Evolutionary conservation across 2,888 invertebrate genomes (phyloP), one percentile per base, ranked within the genome.

Genomic region (Malthinus seriepunctatus): DNA sequence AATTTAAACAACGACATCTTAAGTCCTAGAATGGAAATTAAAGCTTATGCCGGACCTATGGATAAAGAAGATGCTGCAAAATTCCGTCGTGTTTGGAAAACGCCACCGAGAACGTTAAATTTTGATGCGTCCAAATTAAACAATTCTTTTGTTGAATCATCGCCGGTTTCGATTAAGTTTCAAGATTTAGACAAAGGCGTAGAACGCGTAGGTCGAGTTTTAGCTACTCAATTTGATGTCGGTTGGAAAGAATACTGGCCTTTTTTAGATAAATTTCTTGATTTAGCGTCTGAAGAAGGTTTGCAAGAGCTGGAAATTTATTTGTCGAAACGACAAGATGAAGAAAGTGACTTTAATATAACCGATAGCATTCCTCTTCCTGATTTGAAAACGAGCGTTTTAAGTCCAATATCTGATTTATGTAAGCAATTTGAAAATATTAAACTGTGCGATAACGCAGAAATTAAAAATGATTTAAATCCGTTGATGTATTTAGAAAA

Each of bases 181-280:
- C 73, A 84, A 48, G 95, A 96, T 74, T 84, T 87, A 32, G 88
- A 90, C 56, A 96, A 95, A 74, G 96, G 96, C 0, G 80, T 95
- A n/a, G 96, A 97, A 78, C 79, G 88, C 67, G 85, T 93, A 38
- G 95, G 93, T 62, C 88, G 89, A 70, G 81, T 83, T 64, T 75
- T 90, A 63, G 92, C 93, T 0, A 84, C 85, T 63, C 83, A 90
- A 75, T 84, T 86, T 75, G 83, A 88, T 51, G 83, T 93, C 0
- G 84, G 86, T 8, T 97, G 96, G 96, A 88, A 87, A 61, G 97
- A 97, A 73, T 93, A 93, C 78, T 97, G 97, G 97, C 88, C 89
- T 5, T 97, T 97, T 75, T 79, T 97, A 9, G 88, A 90, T 67
- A 84, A 85, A 1, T 95, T 91, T 76, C 83, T 90, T 0, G 90